These are phyloP conservation scores for Perodicticus potto DNA, from an alignment of 2,797 vertebrate genomes.

Conservation along the genomic window DNA sequence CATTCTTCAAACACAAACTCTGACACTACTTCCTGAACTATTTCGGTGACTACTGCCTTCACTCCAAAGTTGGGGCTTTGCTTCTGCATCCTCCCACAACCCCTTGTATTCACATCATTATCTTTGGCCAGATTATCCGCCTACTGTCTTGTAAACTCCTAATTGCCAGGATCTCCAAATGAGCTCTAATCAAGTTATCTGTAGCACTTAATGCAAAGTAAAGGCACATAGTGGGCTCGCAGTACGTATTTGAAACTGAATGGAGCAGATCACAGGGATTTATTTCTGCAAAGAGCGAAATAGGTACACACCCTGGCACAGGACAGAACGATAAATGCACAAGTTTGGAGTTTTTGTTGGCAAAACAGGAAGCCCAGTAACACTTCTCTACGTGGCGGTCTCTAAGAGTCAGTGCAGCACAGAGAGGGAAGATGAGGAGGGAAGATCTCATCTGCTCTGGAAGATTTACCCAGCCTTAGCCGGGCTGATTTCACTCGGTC, in stretches of 20 bases:
- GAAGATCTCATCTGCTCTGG: not conserved
- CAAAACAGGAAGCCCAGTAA: not conserved
- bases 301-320: not conserved
- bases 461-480: not conserved
- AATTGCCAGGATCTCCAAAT: too few species aligned
- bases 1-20: not conserved
- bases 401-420: not conserved
- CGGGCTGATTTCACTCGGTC: not conserved
- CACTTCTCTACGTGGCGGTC: not conserved
- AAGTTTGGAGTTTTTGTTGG: not conserved
- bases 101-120: not conserved
- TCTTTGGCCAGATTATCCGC: not conserved
- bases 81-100: not conserved
- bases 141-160: not conserved
- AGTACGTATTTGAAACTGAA: not conserved
- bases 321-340: not conserved
- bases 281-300: not conserved
- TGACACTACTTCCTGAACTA: not conserved
- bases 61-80: not conserved
- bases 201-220: not conserved
- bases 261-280: not conserved
- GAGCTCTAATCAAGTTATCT: not conserved
- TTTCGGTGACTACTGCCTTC: not conserved
- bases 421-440: rapidly evolving
- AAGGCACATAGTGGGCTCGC: not conserved